phyloP scores from a whole-genome alignment of 2,888 invertebrate species.

The Mythimna vitellina region DNA sequence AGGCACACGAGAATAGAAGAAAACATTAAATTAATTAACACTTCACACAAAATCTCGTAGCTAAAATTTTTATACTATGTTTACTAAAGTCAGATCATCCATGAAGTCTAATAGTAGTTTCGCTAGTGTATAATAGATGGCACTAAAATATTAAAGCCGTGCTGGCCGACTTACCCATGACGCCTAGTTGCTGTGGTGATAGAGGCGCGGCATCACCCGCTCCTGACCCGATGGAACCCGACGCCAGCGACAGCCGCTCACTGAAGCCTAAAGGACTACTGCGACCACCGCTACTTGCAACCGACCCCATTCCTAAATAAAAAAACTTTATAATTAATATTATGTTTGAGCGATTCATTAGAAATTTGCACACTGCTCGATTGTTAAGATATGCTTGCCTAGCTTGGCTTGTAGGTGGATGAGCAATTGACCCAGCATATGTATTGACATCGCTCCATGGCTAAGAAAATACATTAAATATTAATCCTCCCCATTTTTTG shows the following conservation, averaged over 20 bases:
- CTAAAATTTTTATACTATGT: too few species aligned
- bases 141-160: conserved; percentile 64
- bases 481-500: not conserved
- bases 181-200: conserved; percentile 96
- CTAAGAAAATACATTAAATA: not conserved
- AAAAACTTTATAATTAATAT: not conserved
- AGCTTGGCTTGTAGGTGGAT: not conserved
- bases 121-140: conserved; percentile 79
- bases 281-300: conserved; percentile 92
- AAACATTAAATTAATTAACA: not conserved
- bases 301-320: conserved; percentile 90
- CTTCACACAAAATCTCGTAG: too few species aligned
- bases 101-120: not conserved
- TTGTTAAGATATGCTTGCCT: not conserved
- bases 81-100: not conserved
- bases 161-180: conserved; percentile 93
- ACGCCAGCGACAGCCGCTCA: conserved; percentile 93
- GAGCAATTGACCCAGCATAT: not conserved
- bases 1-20: not conserved
- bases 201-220: conserved; percentile 92
- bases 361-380: not conserved
- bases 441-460: not conserved
- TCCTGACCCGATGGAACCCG: conserved; percentile 91
- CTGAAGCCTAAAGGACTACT: conserved; percentile 91
- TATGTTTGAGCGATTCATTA: not conserved